phyloP scores from a whole-genome alignment of 2,888 invertebrate species.

The Lagria hirta region DNA sequence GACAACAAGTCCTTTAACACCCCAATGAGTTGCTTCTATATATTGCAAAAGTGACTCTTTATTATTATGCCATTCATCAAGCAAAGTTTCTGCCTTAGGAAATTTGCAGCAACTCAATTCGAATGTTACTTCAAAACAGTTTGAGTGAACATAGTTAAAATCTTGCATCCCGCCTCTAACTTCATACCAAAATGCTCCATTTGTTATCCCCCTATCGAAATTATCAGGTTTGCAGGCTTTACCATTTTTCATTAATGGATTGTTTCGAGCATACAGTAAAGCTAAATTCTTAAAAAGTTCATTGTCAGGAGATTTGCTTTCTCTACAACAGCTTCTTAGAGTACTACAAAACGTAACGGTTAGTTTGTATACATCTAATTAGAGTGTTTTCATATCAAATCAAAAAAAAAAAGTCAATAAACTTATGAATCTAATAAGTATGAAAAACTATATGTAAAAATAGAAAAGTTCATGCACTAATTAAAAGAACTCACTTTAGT shows the following conservation, averaged over 20 bases:
- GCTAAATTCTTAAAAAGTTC: slow-evolving; percentile 78
- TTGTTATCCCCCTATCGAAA: slow-evolving; percentile 81
- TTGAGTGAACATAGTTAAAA: slow-evolving; percentile 93
- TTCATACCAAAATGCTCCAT: slow-evolving; percentile 92
- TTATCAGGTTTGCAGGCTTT: slow-evolving; percentile 70
- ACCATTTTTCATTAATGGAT: slow-evolving; percentile 75
- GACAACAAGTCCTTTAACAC: slow-evolving; percentile 66
- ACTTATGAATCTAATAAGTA: too few species aligned
- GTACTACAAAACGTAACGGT: slow-evolving; percentile 48
- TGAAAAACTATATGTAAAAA: too few species aligned
- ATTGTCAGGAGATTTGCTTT: slow-evolving; percentile 82
- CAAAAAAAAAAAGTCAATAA: too few species aligned
- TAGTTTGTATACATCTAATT: too few species aligned
- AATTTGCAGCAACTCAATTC: slow-evolving; percentile 97
- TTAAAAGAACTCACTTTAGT: not conserved
- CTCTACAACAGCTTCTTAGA: slow-evolving; percentile 67
- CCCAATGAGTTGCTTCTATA: slow-evolving; percentile 79
- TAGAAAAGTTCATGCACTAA: slow-evolving; percentile 5
- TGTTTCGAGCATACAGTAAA: slow-evolving; percentile 70
- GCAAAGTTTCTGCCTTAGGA: slow-evolving; percentile 71
- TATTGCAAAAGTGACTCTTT: slow-evolving; percentile 81
- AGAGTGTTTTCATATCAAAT: too few species aligned
- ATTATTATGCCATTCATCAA: slow-evolving; percentile 82
- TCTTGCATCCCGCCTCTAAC: slow-evolving; percentile 96
- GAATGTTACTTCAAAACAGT: slow-evolving; percentile 95